Evolutionary conservation across 2,888 invertebrate species (phyloP), one percentile per base, ranked within the genome.

Genomic region (Ganaspis brasiliensis): DNA sequence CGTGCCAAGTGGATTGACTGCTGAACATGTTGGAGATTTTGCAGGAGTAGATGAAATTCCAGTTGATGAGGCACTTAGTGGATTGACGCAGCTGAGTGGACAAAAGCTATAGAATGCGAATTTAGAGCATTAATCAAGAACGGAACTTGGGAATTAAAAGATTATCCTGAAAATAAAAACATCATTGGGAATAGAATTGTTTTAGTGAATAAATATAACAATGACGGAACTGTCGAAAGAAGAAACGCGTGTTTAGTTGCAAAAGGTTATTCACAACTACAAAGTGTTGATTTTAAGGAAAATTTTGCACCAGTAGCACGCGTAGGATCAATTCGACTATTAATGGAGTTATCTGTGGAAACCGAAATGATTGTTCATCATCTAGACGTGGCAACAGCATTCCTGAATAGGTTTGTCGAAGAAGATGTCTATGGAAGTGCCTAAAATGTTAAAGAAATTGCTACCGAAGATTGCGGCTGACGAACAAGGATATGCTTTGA

Each of bases 181-280:
- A 45, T 55, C 4, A 55, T 55, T 45, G 45, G 45, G 2, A 8
- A 12, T 45, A 9, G 45, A 14, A 14, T 14, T 3, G 45, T n/a
- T n/a, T n/a, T 45, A 14, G 12, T 14, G 10, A 45, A 9, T 3
- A 45, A 45, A 45, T 45, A 14, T 14, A 45, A 45, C 6, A 16
- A 56, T 16, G 75, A 75, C 21, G 75, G 57, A 1, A 56, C 49
- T 12, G n/a, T 72, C 8, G 72, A 75, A 31, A 75, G 49, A 31
- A 40, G 49, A 24, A 75, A 75, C 16, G 75, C 75, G 10, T 14
- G 59, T 10, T 40, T 75, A 1, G 79, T 81, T 16, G 78, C 79
- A 14, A 49, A 73, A 45, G 81, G 81, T 9, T 81, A 74, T 37
- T 57, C 57, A 0, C 80, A 76, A 71, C 35, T 24, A 37, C 73